Percentiles rank a stretch among this genome's conserved stretches.
phyloP scores from a whole-genome alignment of 2,888 invertebrate species.

The Diaperis boleti region DNA sequence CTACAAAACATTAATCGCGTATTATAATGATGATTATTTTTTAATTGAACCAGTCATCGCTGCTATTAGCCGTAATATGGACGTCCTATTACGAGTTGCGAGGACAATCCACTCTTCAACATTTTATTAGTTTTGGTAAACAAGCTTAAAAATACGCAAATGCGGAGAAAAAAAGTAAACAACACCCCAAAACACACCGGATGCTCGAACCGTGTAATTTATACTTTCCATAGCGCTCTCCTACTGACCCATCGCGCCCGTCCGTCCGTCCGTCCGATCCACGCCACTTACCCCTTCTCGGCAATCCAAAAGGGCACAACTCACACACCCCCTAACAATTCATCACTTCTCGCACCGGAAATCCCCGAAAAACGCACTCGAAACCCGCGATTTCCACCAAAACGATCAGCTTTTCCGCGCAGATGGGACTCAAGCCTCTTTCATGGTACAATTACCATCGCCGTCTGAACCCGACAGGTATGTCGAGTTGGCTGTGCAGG shows the following conservation, averaged over 20 bases:
- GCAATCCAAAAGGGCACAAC: not conserved
- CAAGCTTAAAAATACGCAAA: too few species aligned
- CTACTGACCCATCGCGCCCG: not conserved
- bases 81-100: too few species aligned
- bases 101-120: too few species aligned
- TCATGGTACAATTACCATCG: slow-evolving; percentile 42
- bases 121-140: too few species aligned
- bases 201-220: not conserved
- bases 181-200: too few species aligned
- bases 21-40: too few species aligned
- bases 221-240: not conserved
- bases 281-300: slow-evolving; percentile 21
- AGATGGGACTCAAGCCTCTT: slow-evolving; percentile 23
- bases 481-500: slow-evolving; percentile 44
- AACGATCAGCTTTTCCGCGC: slow-evolving; percentile 11
- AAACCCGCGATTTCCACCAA: slow-evolving; percentile 3
- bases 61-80: too few species aligned
- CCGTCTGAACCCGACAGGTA: slow-evolving; percentile 43
- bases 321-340: slow-evolving; percentile 4
- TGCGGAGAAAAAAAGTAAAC: too few species aligned
- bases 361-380: slow-evolving; percentile 1
- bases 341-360: slow-evolving; percentile 3
- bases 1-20: too few species aligned
- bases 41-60: too few species aligned
- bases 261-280: not conserved